These are phyloP conservation scores for Leucophenga maculata DNA, from an alignment of 2,888 invertebrate species.

Conservation along the genomic window DNA sequence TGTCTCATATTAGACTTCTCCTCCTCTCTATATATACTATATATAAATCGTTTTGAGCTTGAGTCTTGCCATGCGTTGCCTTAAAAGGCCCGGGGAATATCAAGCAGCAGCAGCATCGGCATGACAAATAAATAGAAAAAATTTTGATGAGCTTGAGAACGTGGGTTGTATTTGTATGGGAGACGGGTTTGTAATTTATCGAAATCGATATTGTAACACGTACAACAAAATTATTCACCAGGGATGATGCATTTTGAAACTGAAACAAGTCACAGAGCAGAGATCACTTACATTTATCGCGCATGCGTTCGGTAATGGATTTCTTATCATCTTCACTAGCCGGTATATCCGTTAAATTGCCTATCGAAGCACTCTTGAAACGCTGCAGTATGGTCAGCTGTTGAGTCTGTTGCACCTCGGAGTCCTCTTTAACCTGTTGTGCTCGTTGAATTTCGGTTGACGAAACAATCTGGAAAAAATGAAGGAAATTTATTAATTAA, in stretches of 20 bases:
- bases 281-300: constrained; percentile 63
- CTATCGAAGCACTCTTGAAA: constrained; percentile 69
- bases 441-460: constrained; percentile 68
- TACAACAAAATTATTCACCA: too few species aligned
- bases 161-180: background rate
- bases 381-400: constrained; percentile 57
- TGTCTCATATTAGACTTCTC: too few species aligned
- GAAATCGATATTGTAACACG: too few species aligned
- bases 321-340: constrained; percentile 67
- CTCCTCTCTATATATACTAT: too few species aligned
- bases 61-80: too few species aligned
- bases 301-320: constrained; percentile 67
- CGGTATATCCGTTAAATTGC: constrained; percentile 66
- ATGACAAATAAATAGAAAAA: too few species aligned
- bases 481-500: background rate
- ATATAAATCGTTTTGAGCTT: too few species aligned
- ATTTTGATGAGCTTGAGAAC: background rate
- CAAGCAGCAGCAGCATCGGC: too few species aligned
- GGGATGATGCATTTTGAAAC: background rate
- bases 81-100: too few species aligned
- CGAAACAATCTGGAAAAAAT: constrained; percentile 65
- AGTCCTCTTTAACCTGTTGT: constrained; percentile 65
- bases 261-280: background rate
- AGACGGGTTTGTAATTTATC: too few species aligned
- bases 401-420: constrained; percentile 55